Percentiles rank a stretch among this genome's conserved stretches.
Evolutionary conservation across 64 coral and sea anemone species (phyloP).

Genomic region (Hydrozoanthus tunicans): DNA sequence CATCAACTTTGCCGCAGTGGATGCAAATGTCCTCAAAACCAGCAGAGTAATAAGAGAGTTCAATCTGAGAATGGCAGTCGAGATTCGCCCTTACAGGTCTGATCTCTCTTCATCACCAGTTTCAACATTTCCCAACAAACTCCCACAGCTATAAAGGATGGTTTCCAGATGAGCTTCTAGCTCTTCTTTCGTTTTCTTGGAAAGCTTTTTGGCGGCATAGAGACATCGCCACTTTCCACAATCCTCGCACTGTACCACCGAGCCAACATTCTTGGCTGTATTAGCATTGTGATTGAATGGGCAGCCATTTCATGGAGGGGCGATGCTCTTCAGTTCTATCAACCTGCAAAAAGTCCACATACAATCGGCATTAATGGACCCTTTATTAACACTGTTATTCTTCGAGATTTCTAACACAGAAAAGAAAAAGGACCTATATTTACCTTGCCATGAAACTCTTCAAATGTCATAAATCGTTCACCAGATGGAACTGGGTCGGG

Average conservation of each 20-base stretch:
- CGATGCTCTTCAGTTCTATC: conserved; percentile 45
- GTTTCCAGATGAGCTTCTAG: conserved; percentile 27
- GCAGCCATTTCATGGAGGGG: conserved; percentile 46
- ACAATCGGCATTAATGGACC: not conserved
- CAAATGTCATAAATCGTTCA: conserved; percentile 51
- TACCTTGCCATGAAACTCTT: conserved; percentile 65
- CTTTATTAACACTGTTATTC: not conserved
- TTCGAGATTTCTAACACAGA: not conserved
- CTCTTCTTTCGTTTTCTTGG: conserved; percentile 28
- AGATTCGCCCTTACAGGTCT: conserved; percentile 1
- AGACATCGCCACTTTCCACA: conserved; percentile 54
- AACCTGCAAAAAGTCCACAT: conserved; percentile 38
- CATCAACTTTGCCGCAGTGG: conserved; percentile 19
- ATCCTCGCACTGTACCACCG: conserved; percentile 12
- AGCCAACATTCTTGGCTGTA: conserved; percentile 42
- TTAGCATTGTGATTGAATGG: conserved; percentile 51
- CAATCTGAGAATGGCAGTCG: not conserved
- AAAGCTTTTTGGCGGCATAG: conserved; percentile 9
- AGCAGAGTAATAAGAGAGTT: not conserved
- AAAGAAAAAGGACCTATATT: not conserved
- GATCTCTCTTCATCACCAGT: conserved; percentile 20
- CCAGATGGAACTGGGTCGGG: conserved; percentile 61
- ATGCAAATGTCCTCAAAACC: not conserved
- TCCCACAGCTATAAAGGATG: not conserved
- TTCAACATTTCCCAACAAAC: conserved; percentile 29